phyloP scores from a whole-genome alignment of 2,797 vertebrate species.

The Platalea minor region DNA sequence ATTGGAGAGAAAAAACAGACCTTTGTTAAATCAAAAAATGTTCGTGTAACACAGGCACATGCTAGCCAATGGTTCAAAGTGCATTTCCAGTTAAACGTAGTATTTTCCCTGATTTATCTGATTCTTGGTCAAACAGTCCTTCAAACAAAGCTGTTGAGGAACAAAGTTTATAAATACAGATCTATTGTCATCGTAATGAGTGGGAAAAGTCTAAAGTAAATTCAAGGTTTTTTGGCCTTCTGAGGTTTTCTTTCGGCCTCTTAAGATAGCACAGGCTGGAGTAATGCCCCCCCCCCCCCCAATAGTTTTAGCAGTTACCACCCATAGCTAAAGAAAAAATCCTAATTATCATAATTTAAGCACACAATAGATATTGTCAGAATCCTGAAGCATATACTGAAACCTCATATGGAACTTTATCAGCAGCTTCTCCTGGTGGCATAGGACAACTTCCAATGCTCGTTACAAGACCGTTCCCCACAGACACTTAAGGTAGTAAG shows the following conservation, averaged over 20 bases:
- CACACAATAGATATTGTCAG: not conserved
- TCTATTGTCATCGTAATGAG: not conserved
- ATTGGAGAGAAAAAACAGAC: not conserved
- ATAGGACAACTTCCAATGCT: not conserved
- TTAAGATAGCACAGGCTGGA: not conserved
- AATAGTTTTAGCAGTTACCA: not conserved
- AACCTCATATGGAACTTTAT: constrained; percentile 7
- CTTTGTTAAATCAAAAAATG: not conserved
- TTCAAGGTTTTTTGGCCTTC: not conserved
- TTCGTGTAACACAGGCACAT: not conserved
- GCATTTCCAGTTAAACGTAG: not conserved
- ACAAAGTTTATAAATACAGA: not conserved
- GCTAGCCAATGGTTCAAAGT: not conserved
- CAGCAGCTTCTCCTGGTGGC: constrained; percentile 45
- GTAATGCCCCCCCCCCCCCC: not conserved
- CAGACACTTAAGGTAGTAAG: not conserved
- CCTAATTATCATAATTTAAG: not conserved
- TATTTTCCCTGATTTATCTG: not conserved
- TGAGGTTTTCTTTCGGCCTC: not conserved
- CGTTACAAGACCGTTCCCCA: not conserved
- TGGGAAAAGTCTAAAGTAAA: not conserved
- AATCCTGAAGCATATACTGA: constrained; percentile 5
- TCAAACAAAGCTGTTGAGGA: not conserved
- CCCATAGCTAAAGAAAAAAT: not conserved
- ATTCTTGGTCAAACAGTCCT: not conserved